A percentile compares a stretch with the other conserved stretches of the same genome.
Conservation (phyloP, 2,888 invertebrate genomes). For the Sphinx pinastri region DNA sequence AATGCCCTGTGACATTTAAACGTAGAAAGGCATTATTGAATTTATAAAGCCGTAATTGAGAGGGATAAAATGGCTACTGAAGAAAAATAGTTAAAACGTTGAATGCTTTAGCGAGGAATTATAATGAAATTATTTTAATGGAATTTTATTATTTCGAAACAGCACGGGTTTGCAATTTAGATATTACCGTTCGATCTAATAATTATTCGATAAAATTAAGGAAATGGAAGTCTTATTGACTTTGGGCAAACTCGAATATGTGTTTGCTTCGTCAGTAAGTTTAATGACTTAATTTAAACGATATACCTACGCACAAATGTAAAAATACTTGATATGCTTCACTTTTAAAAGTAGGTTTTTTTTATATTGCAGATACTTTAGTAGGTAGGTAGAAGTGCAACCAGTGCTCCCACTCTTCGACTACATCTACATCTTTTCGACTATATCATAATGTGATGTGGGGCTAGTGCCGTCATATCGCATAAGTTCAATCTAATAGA, state of each 20-base stretch:
- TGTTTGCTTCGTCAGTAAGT: neutral
- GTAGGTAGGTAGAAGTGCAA: too few species aligned
- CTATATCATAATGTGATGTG: too few species aligned
- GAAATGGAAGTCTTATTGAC: constrained; percentile 18
- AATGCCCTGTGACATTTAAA: neutral
- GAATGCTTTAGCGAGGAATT: constrained; percentile 28
- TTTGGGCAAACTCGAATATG: neutral
- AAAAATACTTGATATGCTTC: too few species aligned
- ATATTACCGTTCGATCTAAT: constrained; percentile 14
- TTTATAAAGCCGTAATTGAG: neutral
- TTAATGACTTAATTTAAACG: neutral
- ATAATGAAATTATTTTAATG: constrained; percentile 39
- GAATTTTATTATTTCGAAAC: constrained; percentile 33
- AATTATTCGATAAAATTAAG: constrained; percentile 13
- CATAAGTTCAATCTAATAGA: too few species aligned
- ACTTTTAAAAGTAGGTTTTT: too few species aligned
- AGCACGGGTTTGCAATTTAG: constrained; percentile 25
- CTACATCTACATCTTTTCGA: too few species aligned
- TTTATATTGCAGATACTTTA: too few species aligned
- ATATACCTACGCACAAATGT: too few species aligned
- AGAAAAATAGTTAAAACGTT: constrained; percentile 33
- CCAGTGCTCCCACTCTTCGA: too few species aligned
- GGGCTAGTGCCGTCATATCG: too few species aligned
- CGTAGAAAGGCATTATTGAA: neutral
- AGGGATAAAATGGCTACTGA: neutral